Evolutionary conservation across 2,888 invertebrate species (phyloP).

Genomic region (Aporophyla nigra): DNA sequence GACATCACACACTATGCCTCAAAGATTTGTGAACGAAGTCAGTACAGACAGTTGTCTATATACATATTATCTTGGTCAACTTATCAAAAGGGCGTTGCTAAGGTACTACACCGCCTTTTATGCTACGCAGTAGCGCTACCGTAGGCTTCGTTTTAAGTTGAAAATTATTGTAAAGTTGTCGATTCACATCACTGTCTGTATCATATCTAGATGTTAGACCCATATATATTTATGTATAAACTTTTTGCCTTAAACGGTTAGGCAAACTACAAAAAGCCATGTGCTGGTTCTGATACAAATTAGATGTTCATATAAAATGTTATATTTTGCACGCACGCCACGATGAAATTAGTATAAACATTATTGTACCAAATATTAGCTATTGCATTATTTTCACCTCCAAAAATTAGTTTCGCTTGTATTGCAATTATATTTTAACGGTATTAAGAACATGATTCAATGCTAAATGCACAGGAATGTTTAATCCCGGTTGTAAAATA

Average conservation of each 20-base stretch:
- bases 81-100: neutral
- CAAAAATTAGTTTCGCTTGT: neutral
- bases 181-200: neutral
- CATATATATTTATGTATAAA: neutral
- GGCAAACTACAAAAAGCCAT: no score
- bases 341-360: no score
- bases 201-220: neutral
- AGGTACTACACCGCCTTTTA: conserved; percentile 12
- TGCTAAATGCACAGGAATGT: neutral
- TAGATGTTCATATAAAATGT: neutral
- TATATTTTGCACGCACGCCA: neutral
- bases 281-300: neutral
- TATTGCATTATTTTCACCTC: neutral
- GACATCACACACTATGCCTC: neutral
- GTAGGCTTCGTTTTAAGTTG: neutral
- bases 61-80: neutral
- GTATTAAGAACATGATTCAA: conserved; percentile 1
- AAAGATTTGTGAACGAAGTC: neutral
- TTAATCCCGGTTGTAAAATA: neutral
- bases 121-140: conserved; percentile 12
- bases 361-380: neutral
- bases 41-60: neutral
- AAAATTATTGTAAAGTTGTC: neutral
- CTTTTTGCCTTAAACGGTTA: neutral
- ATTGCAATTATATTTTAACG: neutral